Conservation (phyloP, 2,797 vertebrate genomes). For the Hemitrygon akajei region DNA sequence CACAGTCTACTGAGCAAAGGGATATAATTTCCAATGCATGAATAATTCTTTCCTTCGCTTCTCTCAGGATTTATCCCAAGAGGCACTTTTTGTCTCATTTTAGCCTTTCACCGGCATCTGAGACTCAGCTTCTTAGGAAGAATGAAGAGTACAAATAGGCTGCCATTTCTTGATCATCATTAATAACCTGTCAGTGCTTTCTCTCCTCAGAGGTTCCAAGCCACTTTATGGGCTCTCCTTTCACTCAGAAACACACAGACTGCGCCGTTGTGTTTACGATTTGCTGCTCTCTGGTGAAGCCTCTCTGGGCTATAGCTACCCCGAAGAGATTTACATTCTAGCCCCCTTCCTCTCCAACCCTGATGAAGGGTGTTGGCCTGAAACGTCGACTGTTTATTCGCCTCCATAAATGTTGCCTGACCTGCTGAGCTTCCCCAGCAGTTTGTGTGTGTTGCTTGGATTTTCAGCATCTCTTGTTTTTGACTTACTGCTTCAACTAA, state of each 20-base stretch:
- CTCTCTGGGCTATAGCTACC: too few species aligned
- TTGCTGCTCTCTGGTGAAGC: too few species aligned
- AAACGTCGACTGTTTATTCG: too few species aligned
- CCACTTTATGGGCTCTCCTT: neutral
- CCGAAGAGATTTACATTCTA: too few species aligned
- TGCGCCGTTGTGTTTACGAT: neutral
- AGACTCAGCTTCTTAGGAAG: neutral
- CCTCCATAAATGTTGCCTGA: too few species aligned
- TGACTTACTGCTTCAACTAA: neutral
- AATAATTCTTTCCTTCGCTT: neutral
- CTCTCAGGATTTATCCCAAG: neutral
- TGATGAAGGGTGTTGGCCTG: too few species aligned
- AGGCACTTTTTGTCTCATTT: neutral
- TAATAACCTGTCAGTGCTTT: neutral
- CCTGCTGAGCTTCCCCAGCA: too few species aligned
- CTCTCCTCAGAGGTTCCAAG: neutral
- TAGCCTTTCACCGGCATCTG: neutral
- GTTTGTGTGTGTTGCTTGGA: too few species aligned
- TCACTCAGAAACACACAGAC: neutral
- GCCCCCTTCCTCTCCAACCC: too few species aligned
- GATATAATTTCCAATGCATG: neutral
- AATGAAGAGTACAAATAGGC: neutral
- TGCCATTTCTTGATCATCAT: neutral
- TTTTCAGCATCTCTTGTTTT: too few species aligned
- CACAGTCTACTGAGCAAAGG: neutral